Evolutionary conservation across 2,888 invertebrate species (phyloP).

Genomic region (Platerodrilus igneus): DNA sequence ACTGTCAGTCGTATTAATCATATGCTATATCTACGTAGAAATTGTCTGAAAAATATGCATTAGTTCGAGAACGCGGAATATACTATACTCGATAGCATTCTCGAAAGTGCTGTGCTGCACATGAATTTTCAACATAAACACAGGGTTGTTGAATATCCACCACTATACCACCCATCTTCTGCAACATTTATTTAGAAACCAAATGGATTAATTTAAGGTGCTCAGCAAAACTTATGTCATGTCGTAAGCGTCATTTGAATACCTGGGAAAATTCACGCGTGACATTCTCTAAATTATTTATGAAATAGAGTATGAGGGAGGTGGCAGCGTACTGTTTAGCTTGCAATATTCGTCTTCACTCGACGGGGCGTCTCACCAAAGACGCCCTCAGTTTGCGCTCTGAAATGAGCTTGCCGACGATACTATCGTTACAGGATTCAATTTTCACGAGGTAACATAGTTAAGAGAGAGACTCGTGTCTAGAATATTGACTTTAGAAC

Average conservation of each 20-base stretch:
- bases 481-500: conserved; percentile 44
- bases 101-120: too few species aligned
- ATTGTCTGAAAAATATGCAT: too few species aligned
- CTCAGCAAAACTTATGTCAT: too few species aligned
- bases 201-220: too few species aligned
- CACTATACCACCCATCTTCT: too few species aligned
- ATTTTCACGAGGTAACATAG: conserved; percentile 47
- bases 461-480: conserved; percentile 46
- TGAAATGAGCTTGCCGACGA: conserved; percentile 39
- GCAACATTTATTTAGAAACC: too few species aligned
- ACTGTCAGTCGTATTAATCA: too few species aligned
- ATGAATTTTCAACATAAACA: too few species aligned
- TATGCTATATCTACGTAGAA: too few species aligned
- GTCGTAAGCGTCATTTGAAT: conserved; percentile 13
- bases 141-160: too few species aligned
- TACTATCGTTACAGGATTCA: conserved; percentile 45
- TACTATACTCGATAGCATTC: too few species aligned
- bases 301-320: conserved; percentile 26
- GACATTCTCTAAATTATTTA: conserved; percentile 32
- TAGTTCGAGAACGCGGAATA: too few species aligned
- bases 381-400: conserved; percentile 22
- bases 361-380: conserved; percentile 21
- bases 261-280: conserved; percentile 16
- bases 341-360: conserved; percentile 34
- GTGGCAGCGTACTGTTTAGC: conserved; percentile 35